Base-by-base conservation (phyloP, 2,888 invertebrate species). In the Tethea ocularis region DNA sequence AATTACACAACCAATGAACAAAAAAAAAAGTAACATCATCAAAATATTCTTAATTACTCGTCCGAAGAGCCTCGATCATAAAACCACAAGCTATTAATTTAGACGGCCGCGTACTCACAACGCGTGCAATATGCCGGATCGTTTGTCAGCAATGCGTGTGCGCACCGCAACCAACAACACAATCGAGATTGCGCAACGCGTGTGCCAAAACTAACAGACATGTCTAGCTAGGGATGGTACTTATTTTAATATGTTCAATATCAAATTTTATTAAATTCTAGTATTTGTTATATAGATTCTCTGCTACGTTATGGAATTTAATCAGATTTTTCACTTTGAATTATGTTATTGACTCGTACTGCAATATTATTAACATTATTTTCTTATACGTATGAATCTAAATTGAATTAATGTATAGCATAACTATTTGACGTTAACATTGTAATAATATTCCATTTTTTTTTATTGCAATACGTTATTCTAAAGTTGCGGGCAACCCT, bases 121-220 rank as follows among this genome's bases (percentile, higher is more conserved):
- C 63, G 60, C 65, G 71, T 64, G 67, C 72, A 68, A 67, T 72
- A 71, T 69, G 69, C 65, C 61, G 61, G 69, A 54, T 73, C 71
- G 70, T 78, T 79, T 77, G 75, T 75, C 75, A 77, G 66, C 69
- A 67, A 64, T 58, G 54, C 54, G 54, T 54, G 54, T 11, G 54
- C 33, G 54, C 29, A 15, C 29, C 29, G 26, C 53, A 60, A 59
- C 64, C 53, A 60, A 59, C 64, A 61, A 56, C 29, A 62, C 63
- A 64, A 63, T 61, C 56, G 58, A 51, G 36, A 22, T 56, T 64
- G 38, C 64, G 64, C 66, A 68, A 65, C 55, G 26, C 29, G 11
- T 33, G 41, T 52, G 56, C 62, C 61, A 65, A 63, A 63, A 61
- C 63, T 59, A 62, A 64, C 62, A 61, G 61, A 57, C 62, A 38